Evolutionary conservation across 2,888 invertebrate genomes (phyloP), one percentile per base, ranked within the genome.

Genomic region (Podotricha telesiphe): DNA sequence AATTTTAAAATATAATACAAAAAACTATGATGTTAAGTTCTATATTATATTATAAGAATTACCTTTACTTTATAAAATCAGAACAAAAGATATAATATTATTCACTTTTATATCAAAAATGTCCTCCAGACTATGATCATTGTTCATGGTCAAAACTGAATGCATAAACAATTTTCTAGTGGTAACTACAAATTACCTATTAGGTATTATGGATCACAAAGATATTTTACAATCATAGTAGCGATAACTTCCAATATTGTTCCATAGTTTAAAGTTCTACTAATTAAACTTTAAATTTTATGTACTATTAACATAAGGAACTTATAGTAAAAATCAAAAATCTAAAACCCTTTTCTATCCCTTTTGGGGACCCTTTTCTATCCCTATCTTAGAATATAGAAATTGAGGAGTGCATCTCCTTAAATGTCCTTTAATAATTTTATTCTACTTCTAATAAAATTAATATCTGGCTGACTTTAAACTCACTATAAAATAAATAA

Each of bases 91-190:
- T 59, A 53, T 50, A 47, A 58, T 47, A 53, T 51, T 56, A 55
- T 47, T 56, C 42, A 40, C n/a, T 48, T 64, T n/a, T 45, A 59
- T 50, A 51, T 67, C 48, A 68, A 70, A 70, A 66, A 72, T 67
- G 71, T 75, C 72, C 75, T 74, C 73, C 75, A 74, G 73, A 76
- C 74, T 73, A 70, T 68, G 68, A 67, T 69, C 55, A 70, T 69
- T 73, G 70, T 68, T 73, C 74, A 73, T 73, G 73, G 75, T 75
- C 75, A 76, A 75, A 72, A 69, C 71, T 70, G 74, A 69, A 76
- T 75, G 74, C 72, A 76, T 76, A 75, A 75, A 61, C 70, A 65
- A 73, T 71, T 17, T 71, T 56, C 65, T 71, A 73, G 51, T 68
- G 65, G 59, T 70, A 71, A 72, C 72, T 72, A 72, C 67, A 75